Conservation (phyloP, 2,797 vertebrate species). For the Urosaurus nigricauda region DNA sequence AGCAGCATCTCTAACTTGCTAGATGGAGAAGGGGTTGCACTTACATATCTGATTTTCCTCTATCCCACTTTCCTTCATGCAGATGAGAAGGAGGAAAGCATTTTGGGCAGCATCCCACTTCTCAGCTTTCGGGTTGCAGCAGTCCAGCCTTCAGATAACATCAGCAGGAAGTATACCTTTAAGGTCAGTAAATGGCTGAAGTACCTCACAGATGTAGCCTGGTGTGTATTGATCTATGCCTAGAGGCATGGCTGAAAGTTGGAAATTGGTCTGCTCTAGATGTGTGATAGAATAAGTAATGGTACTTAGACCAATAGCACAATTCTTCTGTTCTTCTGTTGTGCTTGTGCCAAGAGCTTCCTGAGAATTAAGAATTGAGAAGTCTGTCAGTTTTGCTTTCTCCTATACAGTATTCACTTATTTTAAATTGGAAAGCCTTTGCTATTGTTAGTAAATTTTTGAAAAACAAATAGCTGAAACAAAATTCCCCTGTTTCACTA, state of each 20-base stretch:
- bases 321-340: neutral
- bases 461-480: neutral
- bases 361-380: slow-evolving; percentile 1
- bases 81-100: slow-evolving; percentile 94
- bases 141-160: slow-evolving; percentile 88
- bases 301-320: neutral
- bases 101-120: slow-evolving; percentile 93
- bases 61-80: slow-evolving; percentile 19
- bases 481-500: neutral
- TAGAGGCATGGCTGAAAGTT: neutral
- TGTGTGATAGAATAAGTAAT: neutral
- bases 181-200: slow-evolving; percentile 85
- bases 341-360: slow-evolving; percentile 34
- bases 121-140: slow-evolving; percentile 90
- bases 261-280: neutral
- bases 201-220: neutral
- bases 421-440: neutral
- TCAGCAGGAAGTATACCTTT: slow-evolving; percentile 93
- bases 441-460: neutral
- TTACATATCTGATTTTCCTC: neutral
- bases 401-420: neutral
- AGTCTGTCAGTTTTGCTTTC: neutral
- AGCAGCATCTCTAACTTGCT: neutral
- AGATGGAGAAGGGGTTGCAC: neutral
- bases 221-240: neutral